phyloP scores from a whole-genome alignment of 1,140 invertebrate species.

The Coptotermes formosanus region DNA sequence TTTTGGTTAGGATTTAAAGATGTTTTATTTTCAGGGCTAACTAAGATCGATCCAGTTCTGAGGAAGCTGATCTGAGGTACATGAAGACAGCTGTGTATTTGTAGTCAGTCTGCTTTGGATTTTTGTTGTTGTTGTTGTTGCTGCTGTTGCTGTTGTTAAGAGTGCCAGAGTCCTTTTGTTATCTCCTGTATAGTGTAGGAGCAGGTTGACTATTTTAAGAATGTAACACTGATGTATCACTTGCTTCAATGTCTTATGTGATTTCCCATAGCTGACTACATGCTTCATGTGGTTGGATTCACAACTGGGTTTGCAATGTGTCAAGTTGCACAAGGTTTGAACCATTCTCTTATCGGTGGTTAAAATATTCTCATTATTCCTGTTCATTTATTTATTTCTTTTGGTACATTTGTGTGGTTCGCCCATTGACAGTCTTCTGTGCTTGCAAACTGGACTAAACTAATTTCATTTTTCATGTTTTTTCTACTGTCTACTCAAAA shows the following conservation, averaged over 20 bases:
- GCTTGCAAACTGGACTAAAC: slow-evolving; percentile 15
- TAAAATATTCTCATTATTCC: slow-evolving; percentile 23
- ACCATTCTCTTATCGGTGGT: slow-evolving; percentile 29
- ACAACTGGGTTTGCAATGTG: slow-evolving; percentile 58
- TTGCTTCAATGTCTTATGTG: slow-evolving; percentile 20
- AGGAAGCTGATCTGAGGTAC: not conserved
- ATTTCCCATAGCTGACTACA: slow-evolving; percentile 43
- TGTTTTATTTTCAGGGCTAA: not conserved
- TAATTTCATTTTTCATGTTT: not conserved
- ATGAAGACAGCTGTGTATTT: not conserved
- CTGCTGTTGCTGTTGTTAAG: not conserved
- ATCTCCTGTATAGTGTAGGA: not conserved
- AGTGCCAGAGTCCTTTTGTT: not conserved
- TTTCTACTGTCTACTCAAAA: not conserved
- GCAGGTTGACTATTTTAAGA: not conserved
- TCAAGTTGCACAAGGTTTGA: slow-evolving; percentile 55
- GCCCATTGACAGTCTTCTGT: not conserved
- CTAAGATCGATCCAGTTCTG: not conserved
- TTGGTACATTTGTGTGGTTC: not conserved
- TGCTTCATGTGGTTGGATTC: slow-evolving; percentile 55
- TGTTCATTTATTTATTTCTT: slow-evolving; percentile 1
- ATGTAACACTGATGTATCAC: not conserved
- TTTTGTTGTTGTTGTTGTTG: not conserved
- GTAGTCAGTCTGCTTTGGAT: not conserved
- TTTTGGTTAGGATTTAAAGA: too few species aligned